Base-by-base conservation (phyloP, 2,797 vertebrate genomes). In the Clamator glandarius region DNA sequence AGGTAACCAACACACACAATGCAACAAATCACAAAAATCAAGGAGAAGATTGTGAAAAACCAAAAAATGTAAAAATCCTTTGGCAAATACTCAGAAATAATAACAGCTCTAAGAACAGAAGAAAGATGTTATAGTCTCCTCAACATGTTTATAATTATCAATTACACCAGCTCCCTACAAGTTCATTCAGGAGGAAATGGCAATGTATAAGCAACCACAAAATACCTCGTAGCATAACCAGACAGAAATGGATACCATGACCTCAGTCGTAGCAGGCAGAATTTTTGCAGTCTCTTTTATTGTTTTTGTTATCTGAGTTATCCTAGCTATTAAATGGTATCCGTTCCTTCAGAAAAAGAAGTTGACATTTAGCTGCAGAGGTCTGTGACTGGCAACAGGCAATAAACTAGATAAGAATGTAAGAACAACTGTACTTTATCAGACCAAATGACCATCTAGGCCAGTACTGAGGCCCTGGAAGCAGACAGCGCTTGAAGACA, bases 371-470 rank as follows among this genome's bases (percentile, higher is more conserved):
- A 85, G 17, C 61, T 85, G 41, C 82, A 77, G 69, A 87, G 18
- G 39, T 64, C 84, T 64, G 57, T 75, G 69, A 58, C 44, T 46
- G 69, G 61, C 25, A 95, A 70, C n/a, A 89, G 33, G 58, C 64
- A 94, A 77, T 68, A 85, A 85, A 94, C 91, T 46, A 92, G 61
- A 44, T 54, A 87, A 78, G 82, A 87, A 83, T 26, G 29, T 48
- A 83, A 74, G 72, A 94, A 92, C 55, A 93, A 87, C 82, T 77
- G 75, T 25, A 80, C 6, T 68, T 18, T 61, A 79, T 64, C 84
- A 83, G 61, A 87, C 36, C 26, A 62, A 89, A 83, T 51, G 75
- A 51, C 20, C 75, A 80, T 59, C 52, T 28, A 87, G 52, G n/a
- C 33, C 75, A 85, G 44, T 59, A n/a, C 31, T 50, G 52, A 42